A percentile compares a stretch with the other conserved stretches of the same genome.
phyloP scores from a whole-genome alignment of 92 coral and sea anemone species.

The Epizoanthus fatuus region DNA sequence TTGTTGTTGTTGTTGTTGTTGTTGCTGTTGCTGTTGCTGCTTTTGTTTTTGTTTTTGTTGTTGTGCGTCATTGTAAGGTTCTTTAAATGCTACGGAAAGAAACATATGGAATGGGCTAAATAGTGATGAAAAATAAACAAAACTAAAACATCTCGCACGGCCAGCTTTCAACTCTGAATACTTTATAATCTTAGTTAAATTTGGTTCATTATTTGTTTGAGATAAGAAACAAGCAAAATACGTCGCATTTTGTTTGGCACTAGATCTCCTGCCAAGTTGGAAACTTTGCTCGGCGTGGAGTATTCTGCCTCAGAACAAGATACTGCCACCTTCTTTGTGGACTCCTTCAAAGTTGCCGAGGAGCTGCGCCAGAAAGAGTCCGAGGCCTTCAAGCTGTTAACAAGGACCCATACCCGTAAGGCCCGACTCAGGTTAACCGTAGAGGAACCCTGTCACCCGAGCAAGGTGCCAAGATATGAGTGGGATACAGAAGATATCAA shows the following conservation, averaged over 20 bases:
- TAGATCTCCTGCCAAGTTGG: neutral
- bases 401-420: conserved; percentile 3
- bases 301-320: neutral
- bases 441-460: conserved; percentile 23
- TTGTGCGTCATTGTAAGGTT: no score
- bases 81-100: no score
- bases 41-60: no score
- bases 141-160: no score
- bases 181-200: no score
- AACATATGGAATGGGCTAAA: no score
- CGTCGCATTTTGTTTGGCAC: neutral
- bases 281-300: neutral
- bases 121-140: no score
- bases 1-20: no score
- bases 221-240: no score
- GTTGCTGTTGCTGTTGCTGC: no score
- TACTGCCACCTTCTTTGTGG: neutral
- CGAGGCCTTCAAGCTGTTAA: conserved; percentile 32
- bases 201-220: no score
- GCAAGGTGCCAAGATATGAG: neutral
- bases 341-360: conserved; percentile 1
- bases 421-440: conserved; percentile 24
- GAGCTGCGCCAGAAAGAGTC: conserved; percentile 23
- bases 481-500: neutral
- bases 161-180: no score